Base-by-base conservation (phyloP, 2,113 vertebrate genomes). In the Trogon melanurus region DNA sequence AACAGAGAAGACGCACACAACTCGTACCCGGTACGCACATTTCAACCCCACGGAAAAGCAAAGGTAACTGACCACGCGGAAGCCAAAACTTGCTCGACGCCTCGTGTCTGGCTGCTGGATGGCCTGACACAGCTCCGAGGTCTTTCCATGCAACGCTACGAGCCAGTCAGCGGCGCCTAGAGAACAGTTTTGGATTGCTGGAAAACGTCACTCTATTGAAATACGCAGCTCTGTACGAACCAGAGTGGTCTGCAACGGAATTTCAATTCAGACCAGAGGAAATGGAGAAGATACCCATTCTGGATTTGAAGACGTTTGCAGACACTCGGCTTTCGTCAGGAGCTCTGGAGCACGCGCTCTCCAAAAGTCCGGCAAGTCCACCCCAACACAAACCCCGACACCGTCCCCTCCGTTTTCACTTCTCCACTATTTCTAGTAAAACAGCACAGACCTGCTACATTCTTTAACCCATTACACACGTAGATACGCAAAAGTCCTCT, bases 1-100 rank as follows among this genome's bases (percentile, higher is more conserved):
- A 5, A 0, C 16, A 10, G 0, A 41, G 16, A 11, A 58, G n/a
- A 11, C 8, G 73, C 51, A 54, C 16, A 6, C 4, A 10, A 8
- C 44, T 14, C 13, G 18, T 22, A 22, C 21, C 15, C 29, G 20
- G 51, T 6, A 5, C 17, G 27, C 5, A 22, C 6, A 0, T 21
- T 21, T 11, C 25, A 41, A 27, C 54, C 48, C 34, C 1, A 18
- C 4, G 50, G 50, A 50, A 14, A 65, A 50, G 50, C 2, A 2
- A 9, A 50, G 16, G 30, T 5, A 16, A 70, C 26, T 11, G 74
- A 30, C 29, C 34, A 26, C 4, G 25, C 6, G 60, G 74, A 41
- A 57, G 36, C 1, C 5, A 66, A 66, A 26, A 67, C 82, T 16
- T 45, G 82, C 71, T 82, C n/a, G 45, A 8, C 25, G 5, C 27